Percentiles rank a stretch among this genome's conserved stretches.
phyloP scores from a whole-genome alignment of 2,888 invertebrate genomes.

The Scotopteryx bipunctaria region DNA sequence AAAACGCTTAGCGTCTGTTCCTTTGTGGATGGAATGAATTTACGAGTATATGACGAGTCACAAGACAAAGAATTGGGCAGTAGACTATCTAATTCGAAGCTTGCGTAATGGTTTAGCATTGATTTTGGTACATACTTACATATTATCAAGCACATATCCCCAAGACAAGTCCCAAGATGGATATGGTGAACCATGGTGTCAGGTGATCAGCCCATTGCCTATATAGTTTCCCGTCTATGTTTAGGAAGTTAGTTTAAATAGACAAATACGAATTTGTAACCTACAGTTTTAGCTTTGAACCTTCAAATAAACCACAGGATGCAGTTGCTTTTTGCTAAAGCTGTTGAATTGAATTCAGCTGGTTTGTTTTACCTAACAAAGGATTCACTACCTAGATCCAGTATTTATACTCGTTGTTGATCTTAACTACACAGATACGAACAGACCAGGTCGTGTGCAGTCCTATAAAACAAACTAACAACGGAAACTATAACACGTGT shows the following conservation, averaged over 20 bases:
- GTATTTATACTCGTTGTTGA: slow-evolving; percentile 3
- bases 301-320: slow-evolving; percentile 17
- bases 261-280: too few relatives aligned
- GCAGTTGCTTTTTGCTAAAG: background rate
- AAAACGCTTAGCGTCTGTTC: slow-evolving; percentile 3
- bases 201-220: too few relatives aligned
- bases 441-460: slow-evolving; percentile 26
- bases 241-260: too few relatives aligned
- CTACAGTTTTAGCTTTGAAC: slow-evolving; percentile 2
- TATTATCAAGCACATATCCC: too few relatives aligned
- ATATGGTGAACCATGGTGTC: too few relatives aligned
- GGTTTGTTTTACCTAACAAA: slow-evolving; percentile 7
- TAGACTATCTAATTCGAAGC: too few relatives aligned
- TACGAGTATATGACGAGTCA: too few relatives aligned
- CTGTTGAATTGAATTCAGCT: slow-evolving; percentile 12
- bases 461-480: slow-evolving; percentile 42
- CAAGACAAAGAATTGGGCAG: too few relatives aligned
- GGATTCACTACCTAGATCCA: slow-evolving; percentile 6
- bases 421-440: slow-evolving; percentile 17
- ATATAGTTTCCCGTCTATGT: too few relatives aligned
- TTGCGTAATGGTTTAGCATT: too few relatives aligned
- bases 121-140: too few relatives aligned
- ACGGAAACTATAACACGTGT: slow-evolving; percentile 68
- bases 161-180: too few relatives aligned
- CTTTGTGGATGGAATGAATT: background rate